Base-by-base conservation (phyloP, 2,888 invertebrate genomes). In the Acrobasis repandana region DNA sequence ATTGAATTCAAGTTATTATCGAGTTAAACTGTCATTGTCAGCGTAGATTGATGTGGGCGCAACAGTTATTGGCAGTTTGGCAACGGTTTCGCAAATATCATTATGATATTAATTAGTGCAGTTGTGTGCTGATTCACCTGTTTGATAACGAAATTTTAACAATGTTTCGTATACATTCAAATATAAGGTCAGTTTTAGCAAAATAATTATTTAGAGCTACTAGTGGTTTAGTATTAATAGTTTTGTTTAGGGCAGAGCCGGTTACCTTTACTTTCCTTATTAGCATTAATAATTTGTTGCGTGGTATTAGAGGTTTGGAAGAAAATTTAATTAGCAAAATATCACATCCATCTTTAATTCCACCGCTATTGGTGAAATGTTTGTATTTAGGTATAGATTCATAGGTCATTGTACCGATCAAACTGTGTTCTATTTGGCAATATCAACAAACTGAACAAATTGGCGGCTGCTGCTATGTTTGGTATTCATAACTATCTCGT, bases 21-120 rank as follows among this genome's bases (percentile, higher is more conserved):
- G n/a, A 14, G 14, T 14, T 3, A 34, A 16, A 34, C 46, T 28
- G 46, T 63, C 63, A 65, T 63, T 58, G 60, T 18, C 47, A 54
- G 46, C 16, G 46, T 48, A 49, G 60, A 61, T 65, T 58, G 61
- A 61, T 43, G 56, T 34, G 50, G 56, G 52, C 16, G 18, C 43
- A 47, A 36, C 46, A 46, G 48, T 58, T 36, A 16, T 57, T 56
- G 46, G 60, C 36, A 56, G 34, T 54, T n/a, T 28, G 28, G 56
- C 18, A 46, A 72, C 71, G 46, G 65, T 82, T 79, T 79, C 77
- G 76, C 70, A 80, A 80, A 76, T 69, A 70, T 74, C 72, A 80
- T 80, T 83, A 78, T 72, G 63, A 66, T 66, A 67, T 56, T 82
- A 85, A 84, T 84, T 83, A 80, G 18, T 54, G 38, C 20, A 5